Evolutionary conservation across 2,797 vertebrate genomes (phyloP).

Genomic region (Pseudochaenichthys georgianus): DNA sequence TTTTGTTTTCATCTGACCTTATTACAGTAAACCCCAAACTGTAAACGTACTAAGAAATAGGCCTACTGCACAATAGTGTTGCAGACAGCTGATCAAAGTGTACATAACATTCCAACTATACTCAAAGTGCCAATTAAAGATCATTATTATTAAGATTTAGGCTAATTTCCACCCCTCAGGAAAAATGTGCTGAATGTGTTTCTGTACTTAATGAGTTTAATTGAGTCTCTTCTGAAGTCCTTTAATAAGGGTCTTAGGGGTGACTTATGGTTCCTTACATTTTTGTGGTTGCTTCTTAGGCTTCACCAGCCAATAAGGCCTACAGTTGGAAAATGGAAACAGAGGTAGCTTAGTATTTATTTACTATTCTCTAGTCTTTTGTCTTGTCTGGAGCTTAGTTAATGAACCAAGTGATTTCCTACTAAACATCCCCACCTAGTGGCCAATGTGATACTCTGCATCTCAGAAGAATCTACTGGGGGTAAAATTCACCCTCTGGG

Average conservation of each 20-base stretch:
- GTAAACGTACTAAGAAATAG: too few relatives aligned
- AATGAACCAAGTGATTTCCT: slow-evolving; percentile 14
- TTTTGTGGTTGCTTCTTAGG: background rate
- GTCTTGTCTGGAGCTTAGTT: slow-evolving; percentile 25
- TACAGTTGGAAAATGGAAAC: background rate
- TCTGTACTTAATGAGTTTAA: background rate
- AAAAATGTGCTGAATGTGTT: background rate
- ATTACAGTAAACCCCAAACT: background rate
- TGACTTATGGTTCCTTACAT: background rate
- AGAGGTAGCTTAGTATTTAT: background rate
- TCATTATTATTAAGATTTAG: background rate
- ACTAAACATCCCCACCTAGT: slow-evolving; percentile 36
- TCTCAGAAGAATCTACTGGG: background rate
- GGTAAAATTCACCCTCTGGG: background rate
- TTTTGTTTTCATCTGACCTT: background rate
- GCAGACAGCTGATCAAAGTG: too few relatives aligned
- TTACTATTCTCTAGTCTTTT: background rate
- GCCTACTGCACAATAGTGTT: background rate
- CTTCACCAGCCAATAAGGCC: background rate
- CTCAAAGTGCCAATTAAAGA: background rate
- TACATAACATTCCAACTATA: background rate
- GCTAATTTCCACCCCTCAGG: background rate
- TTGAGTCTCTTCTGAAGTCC: background rate
- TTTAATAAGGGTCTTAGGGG: background rate
- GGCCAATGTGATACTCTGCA: slow-evolving; percentile 13